phyloP scores from a whole-genome alignment of 2,797 vertebrate species.

The Xenops minutus region DNA sequence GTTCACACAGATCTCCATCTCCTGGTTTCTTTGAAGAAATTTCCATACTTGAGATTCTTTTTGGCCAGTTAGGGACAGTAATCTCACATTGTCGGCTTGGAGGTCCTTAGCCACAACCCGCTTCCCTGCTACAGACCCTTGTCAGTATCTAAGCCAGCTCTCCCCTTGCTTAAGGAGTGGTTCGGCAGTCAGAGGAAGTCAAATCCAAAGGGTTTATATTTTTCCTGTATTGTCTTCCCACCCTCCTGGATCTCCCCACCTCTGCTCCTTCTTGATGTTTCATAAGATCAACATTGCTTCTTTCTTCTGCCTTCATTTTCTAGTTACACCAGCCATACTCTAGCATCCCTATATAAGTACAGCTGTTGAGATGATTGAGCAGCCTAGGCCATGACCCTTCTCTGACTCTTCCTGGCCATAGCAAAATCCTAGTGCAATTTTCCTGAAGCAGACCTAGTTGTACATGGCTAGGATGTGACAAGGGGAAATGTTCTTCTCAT shows the following conservation, averaged over 20 bases:
- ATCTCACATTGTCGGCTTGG: not conserved
- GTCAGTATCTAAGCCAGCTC: not conserved
- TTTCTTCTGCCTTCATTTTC: not conserved
- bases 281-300: not conserved
- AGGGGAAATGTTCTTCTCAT: constrained; percentile 12
- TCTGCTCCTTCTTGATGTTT: not conserved
- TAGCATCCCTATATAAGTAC: not conserved
- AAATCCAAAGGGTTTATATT: not conserved
- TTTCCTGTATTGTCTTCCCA: not conserved
- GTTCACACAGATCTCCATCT: not conserved
- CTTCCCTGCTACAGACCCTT: not conserved
- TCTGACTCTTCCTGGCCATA: not conserved
- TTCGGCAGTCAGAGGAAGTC: not conserved
- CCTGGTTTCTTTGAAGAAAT: not conserved
- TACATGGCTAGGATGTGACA: not conserved
- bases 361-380: not conserved
- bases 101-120: not conserved
- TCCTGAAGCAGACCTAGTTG: not conserved
- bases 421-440: not conserved
- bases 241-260: not conserved
- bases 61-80: not conserved
- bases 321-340: not conserved
- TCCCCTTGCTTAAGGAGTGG: not conserved
- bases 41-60: not conserved
- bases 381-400: not conserved